Percentiles rank a stretch among this genome's conserved stretches.
These are phyloP conservation scores for Phataginus tricuspis DNA, from an alignment of 2,797 vertebrate species.

Conservation along the genomic window DNA sequence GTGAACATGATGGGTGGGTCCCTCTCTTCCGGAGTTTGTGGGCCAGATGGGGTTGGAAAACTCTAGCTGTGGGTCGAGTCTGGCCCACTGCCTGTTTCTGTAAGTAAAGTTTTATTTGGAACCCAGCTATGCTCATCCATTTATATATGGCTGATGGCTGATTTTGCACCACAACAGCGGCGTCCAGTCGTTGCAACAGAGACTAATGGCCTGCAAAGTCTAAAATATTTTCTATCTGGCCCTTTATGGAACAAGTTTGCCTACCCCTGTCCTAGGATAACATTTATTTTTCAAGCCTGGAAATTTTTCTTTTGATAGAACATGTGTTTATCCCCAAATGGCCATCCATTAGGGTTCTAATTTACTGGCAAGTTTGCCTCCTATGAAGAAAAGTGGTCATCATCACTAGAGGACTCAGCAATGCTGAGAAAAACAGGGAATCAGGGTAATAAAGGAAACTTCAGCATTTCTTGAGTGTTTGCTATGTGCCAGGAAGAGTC, in stretches of 20 bases:
- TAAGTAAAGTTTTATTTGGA: constrained; percentile 65
- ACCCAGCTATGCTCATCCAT: neutral
- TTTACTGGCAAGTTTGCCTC: neutral
- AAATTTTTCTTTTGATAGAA: neutral
- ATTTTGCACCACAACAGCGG: neutral
- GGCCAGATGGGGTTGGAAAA: neutral
- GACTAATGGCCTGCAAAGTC: neutral
- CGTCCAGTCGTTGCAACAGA: neutral
- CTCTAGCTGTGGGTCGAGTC: neutral
- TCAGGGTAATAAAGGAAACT: neutral
- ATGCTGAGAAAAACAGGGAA: neutral
- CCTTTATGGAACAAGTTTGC: neutral
- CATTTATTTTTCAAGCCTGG: neutral
- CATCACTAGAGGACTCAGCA: neutral
- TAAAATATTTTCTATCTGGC: neutral
- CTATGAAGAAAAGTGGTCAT: neutral
- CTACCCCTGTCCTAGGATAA: neutral
- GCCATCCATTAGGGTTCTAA: neutral
- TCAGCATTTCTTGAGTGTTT: neutral
- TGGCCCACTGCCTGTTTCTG: neutral
- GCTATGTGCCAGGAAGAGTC: neutral
- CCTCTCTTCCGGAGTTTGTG: neutral
- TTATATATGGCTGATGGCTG: neutral
- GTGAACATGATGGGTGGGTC: too few relatives aligned
- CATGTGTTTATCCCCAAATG: neutral